Percentiles rank a stretch among this genome's conserved stretches.
Evolutionary conservation across 2,888 invertebrate species (phyloP).

Genomic region (Lasioglossum malachurum): DNA sequence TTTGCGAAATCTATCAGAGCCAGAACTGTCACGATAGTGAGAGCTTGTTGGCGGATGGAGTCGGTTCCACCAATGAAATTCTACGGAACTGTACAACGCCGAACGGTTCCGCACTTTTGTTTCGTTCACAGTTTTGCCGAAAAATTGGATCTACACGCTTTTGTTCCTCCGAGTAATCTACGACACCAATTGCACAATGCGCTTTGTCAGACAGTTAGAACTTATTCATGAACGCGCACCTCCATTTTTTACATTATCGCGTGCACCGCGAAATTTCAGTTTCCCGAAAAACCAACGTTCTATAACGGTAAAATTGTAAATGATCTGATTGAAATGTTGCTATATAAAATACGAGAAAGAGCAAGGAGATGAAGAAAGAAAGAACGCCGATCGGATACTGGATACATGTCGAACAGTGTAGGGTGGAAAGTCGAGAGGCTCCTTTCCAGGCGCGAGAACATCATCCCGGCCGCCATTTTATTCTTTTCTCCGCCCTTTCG

Average conservation of each 20-base stretch:
- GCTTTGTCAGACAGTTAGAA: not conserved
- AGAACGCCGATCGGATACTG: too few species aligned
- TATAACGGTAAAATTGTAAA: not conserved
- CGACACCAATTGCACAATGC: not conserved
- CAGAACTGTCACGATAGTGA: not conserved
- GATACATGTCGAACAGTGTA: not conserved
- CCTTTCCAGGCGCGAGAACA: not conserved
- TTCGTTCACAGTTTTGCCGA: constrained; percentile 9
- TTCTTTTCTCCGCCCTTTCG: not conserved
- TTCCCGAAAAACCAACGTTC: not conserved
- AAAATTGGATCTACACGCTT: constrained; percentile 14
- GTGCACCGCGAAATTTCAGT: not conserved
- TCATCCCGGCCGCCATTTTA: constrained; percentile 1
- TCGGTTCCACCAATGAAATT: constrained; percentile 12
- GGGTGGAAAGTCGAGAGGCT: not conserved
- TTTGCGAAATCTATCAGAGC: constrained; percentile 7
- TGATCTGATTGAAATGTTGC: not conserved
- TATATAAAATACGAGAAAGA: not conserved
- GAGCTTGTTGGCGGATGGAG: constrained; percentile 4
- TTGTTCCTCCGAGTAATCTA: constrained; percentile 23
- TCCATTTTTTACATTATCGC: not conserved
- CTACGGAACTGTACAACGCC: constrained; percentile 14
- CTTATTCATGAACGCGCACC: not conserved
- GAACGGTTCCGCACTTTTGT: constrained; percentile 6
- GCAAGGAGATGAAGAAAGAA: too few species aligned